These are phyloP conservation scores for Callosobruchus maculatus DNA, from an alignment of 2,888 invertebrate species.

Conservation along the genomic window DNA sequence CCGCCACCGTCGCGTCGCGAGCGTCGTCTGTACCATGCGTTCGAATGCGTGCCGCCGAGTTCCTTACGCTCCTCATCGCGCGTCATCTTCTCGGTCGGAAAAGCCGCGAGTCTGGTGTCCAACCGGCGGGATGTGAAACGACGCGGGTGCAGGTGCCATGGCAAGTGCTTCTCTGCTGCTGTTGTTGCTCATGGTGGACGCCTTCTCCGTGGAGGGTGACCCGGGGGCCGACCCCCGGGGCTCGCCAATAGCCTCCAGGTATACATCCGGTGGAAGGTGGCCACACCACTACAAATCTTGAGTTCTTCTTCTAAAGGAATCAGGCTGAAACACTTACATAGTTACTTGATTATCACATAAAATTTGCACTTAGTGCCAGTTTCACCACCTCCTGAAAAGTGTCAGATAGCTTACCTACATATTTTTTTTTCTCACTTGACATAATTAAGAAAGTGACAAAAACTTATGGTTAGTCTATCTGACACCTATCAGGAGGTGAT, in stretches of 20 bases:
- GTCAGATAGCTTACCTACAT: too few relatives aligned
- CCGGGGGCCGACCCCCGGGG: slow-evolving; percentile 35
- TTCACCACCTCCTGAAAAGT: too few relatives aligned
- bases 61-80: neutral
- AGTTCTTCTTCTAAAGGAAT: too few relatives aligned
- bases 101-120: neutral
- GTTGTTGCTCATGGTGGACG: neutral
- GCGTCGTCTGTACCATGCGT: neutral
- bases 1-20: slow-evolving; percentile 33
- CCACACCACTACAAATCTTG: too few relatives aligned
- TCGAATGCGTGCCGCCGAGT: neutral
- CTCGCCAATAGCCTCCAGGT: neutral
- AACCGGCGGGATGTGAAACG: neutral
- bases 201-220: slow-evolving; percentile 24
- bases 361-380: too few relatives aligned
- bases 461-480: too few relatives aligned
- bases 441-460: too few relatives aligned
- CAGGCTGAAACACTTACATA: too few relatives aligned
- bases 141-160: neutral
- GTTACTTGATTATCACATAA: too few relatives aligned
- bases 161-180: neutral
- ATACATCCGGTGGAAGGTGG: neutral
- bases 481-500: too few relatives aligned
- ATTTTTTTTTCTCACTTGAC: too few relatives aligned
- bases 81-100: too few relatives aligned